Percentiles rank a stretch among this genome's conserved stretches.
Conservation (phyloP, 2,797 vertebrate genomes). For the Sebastiscus tertius region DNA sequence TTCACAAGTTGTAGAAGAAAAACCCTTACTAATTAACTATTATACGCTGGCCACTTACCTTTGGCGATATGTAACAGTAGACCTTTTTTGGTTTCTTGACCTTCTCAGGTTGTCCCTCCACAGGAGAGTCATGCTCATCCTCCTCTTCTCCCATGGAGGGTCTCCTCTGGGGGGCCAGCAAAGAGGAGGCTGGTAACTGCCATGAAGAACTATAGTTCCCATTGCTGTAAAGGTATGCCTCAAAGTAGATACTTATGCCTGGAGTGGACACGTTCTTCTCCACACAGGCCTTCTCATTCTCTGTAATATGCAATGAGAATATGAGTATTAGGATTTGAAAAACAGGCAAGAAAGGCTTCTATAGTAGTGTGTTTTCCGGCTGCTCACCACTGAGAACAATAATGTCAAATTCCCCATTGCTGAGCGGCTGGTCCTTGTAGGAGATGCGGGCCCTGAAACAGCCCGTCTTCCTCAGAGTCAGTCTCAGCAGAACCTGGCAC, state of each 20-base stretch:
- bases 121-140: constrained; percentile 93
- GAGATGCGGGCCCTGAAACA: constrained; percentile 95
- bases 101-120: constrained; percentile 93
- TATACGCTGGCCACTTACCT: constrained; percentile 79
- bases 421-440: constrained; percentile 94
- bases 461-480: constrained; percentile 91
- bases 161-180: constrained; percentile 89
- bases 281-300: constrained; percentile 94
- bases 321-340: background rate
- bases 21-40: background rate
- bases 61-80: constrained; percentile 99
- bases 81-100: constrained; percentile 99
- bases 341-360: background rate
- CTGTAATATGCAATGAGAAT: constrained; percentile 71
- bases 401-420: constrained; percentile 98
- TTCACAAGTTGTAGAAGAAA: background rate
- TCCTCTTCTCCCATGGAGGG: constrained; percentile 92
- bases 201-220: constrained; percentile 91
- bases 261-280: constrained; percentile 98
- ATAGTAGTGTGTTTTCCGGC: background rate
- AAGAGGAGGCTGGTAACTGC: constrained; percentile 89
- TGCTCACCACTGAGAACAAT: constrained; percentile 96
- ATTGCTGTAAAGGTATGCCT: constrained; percentile 95
- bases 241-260: constrained; percentile 97
- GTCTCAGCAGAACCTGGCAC: constrained; percentile 91